Evolutionary conservation across 2,113 vertebrate species (phyloP).

Genomic region (Ibidorhyncha struthersii): DNA sequence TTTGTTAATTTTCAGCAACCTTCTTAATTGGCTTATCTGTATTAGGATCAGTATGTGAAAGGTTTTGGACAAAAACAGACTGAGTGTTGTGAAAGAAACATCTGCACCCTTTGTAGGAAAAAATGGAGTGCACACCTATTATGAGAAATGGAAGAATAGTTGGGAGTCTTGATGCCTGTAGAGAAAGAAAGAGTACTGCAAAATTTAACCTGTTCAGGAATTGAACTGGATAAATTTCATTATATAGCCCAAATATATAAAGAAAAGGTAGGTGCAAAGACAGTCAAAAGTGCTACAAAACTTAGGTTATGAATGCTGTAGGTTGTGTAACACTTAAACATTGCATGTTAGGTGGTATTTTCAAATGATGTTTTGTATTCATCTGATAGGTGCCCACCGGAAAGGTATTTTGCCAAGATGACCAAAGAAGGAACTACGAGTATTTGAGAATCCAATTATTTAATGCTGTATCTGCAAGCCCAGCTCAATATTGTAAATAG

Average conservation of each 20-base stretch:
- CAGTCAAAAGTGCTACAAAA: background rate
- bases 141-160: background rate
- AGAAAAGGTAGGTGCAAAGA: background rate
- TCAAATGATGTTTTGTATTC: background rate
- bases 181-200: background rate
- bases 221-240: background rate
- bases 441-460: background rate
- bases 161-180: background rate
- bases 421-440: background rate
- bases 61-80: background rate
- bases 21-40: background rate
- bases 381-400: background rate
- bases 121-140: background rate
- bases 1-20: background rate
- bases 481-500: background rate
- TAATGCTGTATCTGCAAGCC: background rate
- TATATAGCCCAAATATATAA: background rate
- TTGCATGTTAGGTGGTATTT: background rate
- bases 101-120: background rate
- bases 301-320: background rate
- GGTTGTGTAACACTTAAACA: background rate
- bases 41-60: background rate
- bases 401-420: background rate
- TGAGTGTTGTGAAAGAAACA: background rate
- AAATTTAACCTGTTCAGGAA: background rate